Conservation (phyloP, 2,113 vertebrate species). For the Mandrillus leucophaeus region DNA sequence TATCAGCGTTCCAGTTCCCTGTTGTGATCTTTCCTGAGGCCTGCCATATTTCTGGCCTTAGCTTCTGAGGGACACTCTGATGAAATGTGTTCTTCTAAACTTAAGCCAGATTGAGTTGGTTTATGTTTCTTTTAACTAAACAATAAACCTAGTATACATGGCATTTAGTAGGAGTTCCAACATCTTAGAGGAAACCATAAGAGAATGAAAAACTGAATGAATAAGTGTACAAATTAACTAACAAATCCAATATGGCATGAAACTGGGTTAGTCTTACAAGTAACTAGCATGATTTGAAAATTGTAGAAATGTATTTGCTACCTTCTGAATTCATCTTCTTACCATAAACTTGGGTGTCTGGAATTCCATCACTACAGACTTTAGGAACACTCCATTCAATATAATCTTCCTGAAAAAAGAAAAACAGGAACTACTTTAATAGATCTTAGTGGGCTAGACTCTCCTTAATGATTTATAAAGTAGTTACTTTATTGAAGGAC, state of each 20-base stretch:
- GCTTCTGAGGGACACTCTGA: not conserved
- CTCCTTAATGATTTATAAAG: not conserved
- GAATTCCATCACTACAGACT: conserved; percentile 14
- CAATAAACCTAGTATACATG: not conserved
- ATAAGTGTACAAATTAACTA: not conserved
- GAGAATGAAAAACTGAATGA: not conserved
- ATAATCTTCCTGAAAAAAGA: not conserved
- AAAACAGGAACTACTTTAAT: conserved; percentile 4
- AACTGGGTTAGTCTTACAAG: not conserved
- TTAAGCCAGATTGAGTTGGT: not conserved
- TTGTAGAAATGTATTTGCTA: not conserved
- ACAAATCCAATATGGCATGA: not conserved
- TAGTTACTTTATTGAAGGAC: not conserved
- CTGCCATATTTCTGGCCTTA: not conserved
- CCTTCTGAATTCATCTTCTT: conserved; percentile 4
- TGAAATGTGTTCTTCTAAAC: not conserved
- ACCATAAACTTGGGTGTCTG: not conserved
- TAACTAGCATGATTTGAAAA: conserved; percentile 27
- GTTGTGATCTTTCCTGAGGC: not conserved
- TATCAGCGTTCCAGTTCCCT: not conserved
- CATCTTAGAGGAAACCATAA: not conserved
- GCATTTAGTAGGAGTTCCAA: not conserved
- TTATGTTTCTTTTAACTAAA: conserved; percentile 4
- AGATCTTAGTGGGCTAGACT: not conserved
- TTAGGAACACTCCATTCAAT: conserved; percentile 4